phyloP scores from a whole-genome alignment of 2,797 vertebrate species.

The Neoniphon sammara region DNA sequence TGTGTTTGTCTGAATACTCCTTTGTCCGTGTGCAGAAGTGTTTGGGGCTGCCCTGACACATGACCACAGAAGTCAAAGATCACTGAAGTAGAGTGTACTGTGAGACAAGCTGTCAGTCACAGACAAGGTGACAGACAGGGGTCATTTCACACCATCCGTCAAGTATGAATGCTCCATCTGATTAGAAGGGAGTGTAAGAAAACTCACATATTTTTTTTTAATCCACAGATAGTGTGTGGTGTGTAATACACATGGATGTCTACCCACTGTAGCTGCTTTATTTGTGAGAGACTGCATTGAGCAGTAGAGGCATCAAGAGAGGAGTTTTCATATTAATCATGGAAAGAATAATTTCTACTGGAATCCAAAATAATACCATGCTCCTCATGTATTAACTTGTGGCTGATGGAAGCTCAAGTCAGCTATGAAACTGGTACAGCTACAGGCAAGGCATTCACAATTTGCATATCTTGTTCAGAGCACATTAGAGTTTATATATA shows the following conservation, averaged over 20 bases:
- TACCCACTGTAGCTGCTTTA: not conserved
- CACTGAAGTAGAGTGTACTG: not conserved
- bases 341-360: not conserved
- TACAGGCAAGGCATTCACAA: not conserved
- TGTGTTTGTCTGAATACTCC: not conserved
- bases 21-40: not conserved
- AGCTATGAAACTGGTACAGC: not conserved
- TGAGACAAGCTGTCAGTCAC: not conserved
- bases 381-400: not conserved
- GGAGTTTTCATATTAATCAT: constrained; percentile 14
- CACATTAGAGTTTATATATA: constrained; percentile 5
- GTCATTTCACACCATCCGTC: not conserved
- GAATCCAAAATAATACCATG: not conserved
- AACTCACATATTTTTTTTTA: constrained; percentile 7
- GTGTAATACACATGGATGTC: not conserved
- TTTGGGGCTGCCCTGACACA: not conserved
- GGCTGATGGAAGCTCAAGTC: not conserved
- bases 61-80: not conserved
- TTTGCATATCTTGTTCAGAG: too few species aligned
- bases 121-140: not conserved
- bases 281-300: constrained; percentile 5
- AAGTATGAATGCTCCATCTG: not conserved
- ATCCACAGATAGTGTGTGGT: not conserved
- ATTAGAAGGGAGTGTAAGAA: not conserved
- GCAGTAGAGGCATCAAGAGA: constrained; percentile 3